A percentile compares a stretch with the other conserved stretches of the same genome.
phyloP scores from a whole-genome alignment of 2,888 invertebrate species.

The Drosophila basisetae region DNA sequence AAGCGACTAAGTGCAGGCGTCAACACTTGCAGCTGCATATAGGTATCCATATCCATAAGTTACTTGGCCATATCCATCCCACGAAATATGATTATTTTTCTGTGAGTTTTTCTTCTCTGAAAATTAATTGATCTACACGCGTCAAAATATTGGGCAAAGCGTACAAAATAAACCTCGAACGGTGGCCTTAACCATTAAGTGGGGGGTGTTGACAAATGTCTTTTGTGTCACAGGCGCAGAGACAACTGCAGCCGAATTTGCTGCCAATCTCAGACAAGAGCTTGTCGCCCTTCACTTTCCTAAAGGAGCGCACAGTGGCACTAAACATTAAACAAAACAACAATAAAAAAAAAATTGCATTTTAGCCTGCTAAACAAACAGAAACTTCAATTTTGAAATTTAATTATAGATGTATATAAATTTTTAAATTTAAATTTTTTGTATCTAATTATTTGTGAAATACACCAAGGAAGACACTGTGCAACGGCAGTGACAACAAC shows the following conservation, averaged over 20 bases:
- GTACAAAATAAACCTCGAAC: slow-evolving; percentile 15
- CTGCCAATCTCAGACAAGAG: slow-evolving; percentile 39
- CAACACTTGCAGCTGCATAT: slow-evolving; percentile 73
- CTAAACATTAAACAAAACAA: background rate
- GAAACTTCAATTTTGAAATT: background rate
- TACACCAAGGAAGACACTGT: slow-evolving; percentile 27
- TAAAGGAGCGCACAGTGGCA: slow-evolving; percentile 36
- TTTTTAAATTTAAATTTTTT: background rate
- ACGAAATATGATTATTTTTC: slow-evolving; percentile 60
- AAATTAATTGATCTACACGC: slow-evolving; percentile 73
- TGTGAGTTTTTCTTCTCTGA: slow-evolving; percentile 13
- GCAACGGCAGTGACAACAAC: slow-evolving; percentile 25
- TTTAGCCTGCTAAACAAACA: background rate
- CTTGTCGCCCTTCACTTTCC: slow-evolving; percentile 51
- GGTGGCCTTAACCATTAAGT: slow-evolving; percentile 59
- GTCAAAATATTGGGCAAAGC: slow-evolving; percentile 71
- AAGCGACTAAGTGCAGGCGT: slow-evolving; percentile 77
- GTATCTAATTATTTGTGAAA: background rate
- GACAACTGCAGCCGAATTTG: slow-evolving; percentile 32
- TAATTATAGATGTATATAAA: background rate
- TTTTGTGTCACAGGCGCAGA: slow-evolving; percentile 62
- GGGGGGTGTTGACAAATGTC: slow-evolving; percentile 81
- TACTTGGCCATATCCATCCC: slow-evolving; percentile 1
- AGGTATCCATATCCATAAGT: slow-evolving; percentile 16
- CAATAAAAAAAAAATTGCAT: background rate